Evolutionary conservation across 2,797 vertebrate genomes (phyloP).

Genomic region (Alcedo quadribrachys): DNA sequence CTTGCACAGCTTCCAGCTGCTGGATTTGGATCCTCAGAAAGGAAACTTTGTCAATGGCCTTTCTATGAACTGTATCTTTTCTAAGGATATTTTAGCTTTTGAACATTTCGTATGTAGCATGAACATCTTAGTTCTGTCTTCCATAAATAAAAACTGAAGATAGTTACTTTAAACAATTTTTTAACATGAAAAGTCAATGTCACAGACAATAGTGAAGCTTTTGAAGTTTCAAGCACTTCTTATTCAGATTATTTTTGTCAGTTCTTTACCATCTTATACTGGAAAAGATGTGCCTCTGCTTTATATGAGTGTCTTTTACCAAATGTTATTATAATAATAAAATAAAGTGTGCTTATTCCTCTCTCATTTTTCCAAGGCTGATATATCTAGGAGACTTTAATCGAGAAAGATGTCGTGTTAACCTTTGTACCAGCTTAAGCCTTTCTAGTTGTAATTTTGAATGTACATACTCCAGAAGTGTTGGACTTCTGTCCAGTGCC

Average conservation of each 20-base stretch:
- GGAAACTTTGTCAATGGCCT: constrained; percentile 39
- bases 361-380: constrained; percentile 19
- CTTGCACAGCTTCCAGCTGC: not conserved
- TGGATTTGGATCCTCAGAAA: constrained; percentile 5
- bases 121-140: constrained; percentile 22
- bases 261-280: constrained; percentile 8
- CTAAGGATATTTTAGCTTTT: constrained; percentile 25
- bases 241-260: constrained; percentile 66
- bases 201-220: constrained; percentile 14
- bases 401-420: constrained; percentile 9
- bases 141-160: constrained; percentile 57
- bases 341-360: constrained; percentile 24
- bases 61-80: constrained; percentile 35
- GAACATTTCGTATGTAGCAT: constrained; percentile 23
- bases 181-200: constrained; percentile 50
- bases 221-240: constrained; percentile 56
- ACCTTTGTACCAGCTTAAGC: not conserved
- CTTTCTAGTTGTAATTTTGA: constrained; percentile 6
- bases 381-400: constrained; percentile 33
- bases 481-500: not conserved
- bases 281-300: constrained; percentile 17
- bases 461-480: not conserved
- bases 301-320: constrained; percentile 41
- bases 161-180: constrained; percentile 56
- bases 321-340: constrained; percentile 45